Evolutionary conservation across 2,113 vertebrate species (phyloP).

Genomic region (Eublepharis macularius): DNA sequence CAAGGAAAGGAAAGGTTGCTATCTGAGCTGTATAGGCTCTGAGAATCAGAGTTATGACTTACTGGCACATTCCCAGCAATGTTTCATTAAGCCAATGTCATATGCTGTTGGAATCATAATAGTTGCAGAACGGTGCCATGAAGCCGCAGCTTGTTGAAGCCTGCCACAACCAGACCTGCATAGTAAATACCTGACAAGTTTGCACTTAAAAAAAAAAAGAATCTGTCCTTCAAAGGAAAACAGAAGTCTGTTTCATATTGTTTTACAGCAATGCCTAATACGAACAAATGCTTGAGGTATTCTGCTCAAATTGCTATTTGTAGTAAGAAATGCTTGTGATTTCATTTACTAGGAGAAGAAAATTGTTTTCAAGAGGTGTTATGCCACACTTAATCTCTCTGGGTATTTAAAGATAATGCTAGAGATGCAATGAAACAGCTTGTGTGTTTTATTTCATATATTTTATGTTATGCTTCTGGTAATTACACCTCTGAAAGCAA

Average conservation of each 20-base stretch:
- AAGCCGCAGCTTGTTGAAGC: constrained; percentile 49
- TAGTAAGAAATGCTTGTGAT: neutral
- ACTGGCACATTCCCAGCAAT: neutral
- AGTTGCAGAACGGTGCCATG: constrained; percentile 14
- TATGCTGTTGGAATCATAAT: neutral
- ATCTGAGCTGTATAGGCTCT: neutral
- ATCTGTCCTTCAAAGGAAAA: neutral
- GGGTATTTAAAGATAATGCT: neutral
- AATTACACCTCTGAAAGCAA: too few species aligned
- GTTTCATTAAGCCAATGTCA: neutral
- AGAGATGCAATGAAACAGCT: neutral
- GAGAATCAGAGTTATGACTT: neutral
- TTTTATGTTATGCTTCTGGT: neutral
- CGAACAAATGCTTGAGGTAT: neutral
- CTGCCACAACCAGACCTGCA: constrained; percentile 23
- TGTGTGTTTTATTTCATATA: neutral
- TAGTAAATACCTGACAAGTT: neutral
- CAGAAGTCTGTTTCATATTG: neutral
- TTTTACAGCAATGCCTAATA: neutral
- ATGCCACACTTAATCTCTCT: neutral
- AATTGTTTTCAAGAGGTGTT: neutral
- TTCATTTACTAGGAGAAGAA: neutral
- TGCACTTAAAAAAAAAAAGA: neutral
- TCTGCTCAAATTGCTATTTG: neutral
- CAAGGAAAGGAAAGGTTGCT: neutral